Conservation (phyloP, 2,797 vertebrate species). For the Protosalanx chinensis region DNA sequence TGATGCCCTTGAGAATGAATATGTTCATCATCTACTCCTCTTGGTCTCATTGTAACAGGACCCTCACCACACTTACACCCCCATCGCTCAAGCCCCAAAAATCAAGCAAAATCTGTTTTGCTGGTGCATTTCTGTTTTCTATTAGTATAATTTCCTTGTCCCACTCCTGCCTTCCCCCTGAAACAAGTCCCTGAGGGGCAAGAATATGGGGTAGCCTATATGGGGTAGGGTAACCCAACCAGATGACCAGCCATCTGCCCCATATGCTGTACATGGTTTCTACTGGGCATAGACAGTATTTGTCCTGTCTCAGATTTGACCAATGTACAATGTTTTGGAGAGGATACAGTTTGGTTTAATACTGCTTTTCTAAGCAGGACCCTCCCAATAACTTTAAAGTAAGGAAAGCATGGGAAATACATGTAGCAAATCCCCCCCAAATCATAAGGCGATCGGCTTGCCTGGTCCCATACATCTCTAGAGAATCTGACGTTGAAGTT, state of each 20-base stretch:
- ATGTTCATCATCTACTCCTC: background rate
- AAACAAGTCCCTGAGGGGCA: slow-evolving; percentile 47
- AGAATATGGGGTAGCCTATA: slow-evolving; percentile 44
- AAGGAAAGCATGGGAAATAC: background rate
- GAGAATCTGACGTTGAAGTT: slow-evolving; percentile 1
- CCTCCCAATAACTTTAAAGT: background rate
- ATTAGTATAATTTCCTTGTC: slow-evolving; percentile 22
- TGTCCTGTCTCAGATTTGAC: background rate
- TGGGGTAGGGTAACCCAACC: slow-evolving; percentile 35
- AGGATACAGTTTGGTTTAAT: background rate
- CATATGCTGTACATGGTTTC: slow-evolving; percentile 20
- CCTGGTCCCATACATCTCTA: background rate
- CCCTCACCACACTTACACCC: background rate
- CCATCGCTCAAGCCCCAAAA: background rate
- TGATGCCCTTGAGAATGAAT: background rate
- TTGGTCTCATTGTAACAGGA: slow-evolving; percentile 4
- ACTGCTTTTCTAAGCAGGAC: background rate
- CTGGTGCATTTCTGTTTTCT: slow-evolving; percentile 33
- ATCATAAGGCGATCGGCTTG: background rate
- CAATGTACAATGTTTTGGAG: background rate
- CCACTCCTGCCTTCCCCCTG: slow-evolving; percentile 16
- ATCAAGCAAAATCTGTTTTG: background rate
- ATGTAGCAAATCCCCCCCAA: background rate
- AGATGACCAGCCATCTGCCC: slow-evolving; percentile 50
- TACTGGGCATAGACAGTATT: background rate